Evolutionary conservation across 2,888 invertebrate species (phyloP), one percentile per base, ranked within the genome.

Genomic region (Digitonthophagus gazella): DNA sequence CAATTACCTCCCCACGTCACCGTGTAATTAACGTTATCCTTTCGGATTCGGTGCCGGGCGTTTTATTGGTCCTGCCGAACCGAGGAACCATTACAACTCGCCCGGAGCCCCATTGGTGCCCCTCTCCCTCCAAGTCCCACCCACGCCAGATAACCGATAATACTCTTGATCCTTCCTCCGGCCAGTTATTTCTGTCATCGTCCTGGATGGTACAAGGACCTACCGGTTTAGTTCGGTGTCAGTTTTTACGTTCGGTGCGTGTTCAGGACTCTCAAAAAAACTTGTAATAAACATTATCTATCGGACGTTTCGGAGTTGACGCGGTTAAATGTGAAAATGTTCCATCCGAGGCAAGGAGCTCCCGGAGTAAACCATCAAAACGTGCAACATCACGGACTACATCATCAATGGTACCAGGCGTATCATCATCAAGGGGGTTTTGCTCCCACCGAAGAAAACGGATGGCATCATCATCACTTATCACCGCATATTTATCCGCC

Each of bases 391-490:
- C 16, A 18, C 16, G 61, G 19, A 4, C n/a, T 61, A 61, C 61
- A 61, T n/a, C 61, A 18, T n/a, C 18, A 61, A 19, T 61, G 61
- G 61, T 61, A 88, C 83, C 85, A 89, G 81, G 83, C 89, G 78
- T 74, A 74, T 57, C 71, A 73, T 20, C 73, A 74, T 18, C 74
- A 74, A 63, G 74, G 72, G 81, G 79, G 82, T 56, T 80, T 83
- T 77, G 72, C 86, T 1, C 19, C 16, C n/a, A 19, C 18, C 2
- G 18, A 18, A 18, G 20, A 18, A 61, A 61, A 18, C 14, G 61
- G 61, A n/a, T 61, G 61, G 61, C 61, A 61, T 6, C 61, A 61
- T 19, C 61, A 18, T n/a, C 61, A 18, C 6, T 18, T 61, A 16
- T 11, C 61, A 18, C 19, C 19, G 20, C 61, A 61, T 8, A 18